Conservation (phyloP, 2,113 vertebrate species). For the rat (Rattus norvegicus) region DNA sequence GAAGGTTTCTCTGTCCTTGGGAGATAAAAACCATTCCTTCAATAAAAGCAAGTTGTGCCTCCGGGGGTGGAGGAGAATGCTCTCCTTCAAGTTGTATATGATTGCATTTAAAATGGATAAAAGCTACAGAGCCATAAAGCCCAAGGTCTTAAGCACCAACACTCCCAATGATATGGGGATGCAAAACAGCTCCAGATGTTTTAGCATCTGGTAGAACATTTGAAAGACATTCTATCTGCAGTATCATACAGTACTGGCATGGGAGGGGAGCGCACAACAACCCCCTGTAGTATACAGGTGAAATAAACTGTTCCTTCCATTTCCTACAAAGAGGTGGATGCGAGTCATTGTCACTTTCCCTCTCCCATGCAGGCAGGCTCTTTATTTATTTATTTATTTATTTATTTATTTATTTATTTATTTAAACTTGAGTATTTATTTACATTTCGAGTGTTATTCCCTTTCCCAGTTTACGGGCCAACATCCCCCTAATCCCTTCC, state of each 20-base stretch:
- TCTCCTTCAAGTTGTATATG: constrained; percentile 47
- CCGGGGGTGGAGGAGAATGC: neutral
- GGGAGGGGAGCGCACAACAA: neutral
- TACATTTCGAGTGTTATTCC: too few relatives aligned
- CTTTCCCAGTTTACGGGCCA: too few relatives aligned
- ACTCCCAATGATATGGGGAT: neutral
- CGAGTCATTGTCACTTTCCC: neutral
- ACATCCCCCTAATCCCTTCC: too few relatives aligned
- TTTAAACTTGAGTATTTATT: too few relatives aligned
- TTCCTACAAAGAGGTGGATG: neutral
- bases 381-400: too few relatives aligned
- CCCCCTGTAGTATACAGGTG: neutral
- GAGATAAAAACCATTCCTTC: constrained; percentile 5
- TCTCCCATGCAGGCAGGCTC: neutral
- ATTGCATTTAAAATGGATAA: constrained; percentile 27
- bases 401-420: too few relatives aligned
- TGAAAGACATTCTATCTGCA: constrained; percentile 32
- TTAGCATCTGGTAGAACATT: constrained; percentile 16
- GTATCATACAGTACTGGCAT: neutral
- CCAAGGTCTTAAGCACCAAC: constrained; percentile 44
- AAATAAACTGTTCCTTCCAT: neutral
- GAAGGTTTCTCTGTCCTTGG: neutral
- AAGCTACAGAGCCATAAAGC: neutral
- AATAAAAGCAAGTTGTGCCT: constrained; percentile 32
- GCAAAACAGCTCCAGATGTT: neutral